Percentiles rank a stretch among this genome's conserved stretches.
Evolutionary conservation across 2,888 invertebrate species (phyloP).

Genomic region (Melitaea athalia): DNA sequence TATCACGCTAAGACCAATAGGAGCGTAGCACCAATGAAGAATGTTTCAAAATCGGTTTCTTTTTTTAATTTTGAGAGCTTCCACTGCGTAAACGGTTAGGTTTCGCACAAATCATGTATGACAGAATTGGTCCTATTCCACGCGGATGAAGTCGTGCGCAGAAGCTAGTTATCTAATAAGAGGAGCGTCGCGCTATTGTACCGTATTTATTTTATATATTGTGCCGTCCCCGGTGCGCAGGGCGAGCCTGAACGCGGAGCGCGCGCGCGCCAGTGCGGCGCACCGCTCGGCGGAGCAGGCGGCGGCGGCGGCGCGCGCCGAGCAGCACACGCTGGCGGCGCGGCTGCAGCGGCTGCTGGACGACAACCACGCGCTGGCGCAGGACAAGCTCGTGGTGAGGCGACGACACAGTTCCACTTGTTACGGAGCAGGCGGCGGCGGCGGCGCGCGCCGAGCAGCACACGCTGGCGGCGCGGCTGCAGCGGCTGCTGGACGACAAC

Average conservation of each 20-base stretch:
- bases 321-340: slow-evolving; percentile 84
- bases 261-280: slow-evolving; percentile 78
- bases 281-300: slow-evolving; percentile 83
- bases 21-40: too few relatives aligned
- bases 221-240: slow-evolving; percentile 51
- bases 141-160: too few relatives aligned
- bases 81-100: too few relatives aligned
- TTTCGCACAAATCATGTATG: too few relatives aligned
- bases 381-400: slow-evolving; percentile 83
- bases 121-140: too few relatives aligned
- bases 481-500: slow-evolving; percentile 84
- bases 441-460: slow-evolving; percentile 83
- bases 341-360: slow-evolving; percentile 84
- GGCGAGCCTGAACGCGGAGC: slow-evolving; percentile 85
- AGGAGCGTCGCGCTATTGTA: too few relatives aligned
- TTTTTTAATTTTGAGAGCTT: too few relatives aligned
- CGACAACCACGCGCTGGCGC: slow-evolving; percentile 83
- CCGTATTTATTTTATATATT: not conserved
- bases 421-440: slow-evolving; percentile 82
- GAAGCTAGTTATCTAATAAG: too few relatives aligned
- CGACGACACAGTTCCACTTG: too few relatives aligned
- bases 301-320: slow-evolving; percentile 77
- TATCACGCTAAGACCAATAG: too few relatives aligned
- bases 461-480: slow-evolving; percentile 83
- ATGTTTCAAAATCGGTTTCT: too few relatives aligned